Conservation (phyloP, 1,140 invertebrate species). For the Theocolax elegans region DNA sequence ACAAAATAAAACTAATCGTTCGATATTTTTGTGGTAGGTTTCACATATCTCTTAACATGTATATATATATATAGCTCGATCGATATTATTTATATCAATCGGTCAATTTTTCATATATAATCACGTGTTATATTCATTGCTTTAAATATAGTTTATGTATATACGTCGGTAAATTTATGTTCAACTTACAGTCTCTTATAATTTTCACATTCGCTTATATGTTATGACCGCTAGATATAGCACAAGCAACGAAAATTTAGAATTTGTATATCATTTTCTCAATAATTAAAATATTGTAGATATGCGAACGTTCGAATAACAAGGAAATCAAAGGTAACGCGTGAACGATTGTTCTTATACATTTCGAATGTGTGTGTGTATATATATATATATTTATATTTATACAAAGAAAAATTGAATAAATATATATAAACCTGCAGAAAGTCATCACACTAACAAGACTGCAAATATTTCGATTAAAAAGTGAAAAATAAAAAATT, state of each 20-base stretch:
- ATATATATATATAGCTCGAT: constrained; percentile 10
- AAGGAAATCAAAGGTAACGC: too few relatives aligned
- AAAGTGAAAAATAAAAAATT: constrained; percentile 25
- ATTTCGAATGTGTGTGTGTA: too few relatives aligned
- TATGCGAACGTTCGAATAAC: too few relatives aligned
- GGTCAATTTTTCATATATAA: neutral
- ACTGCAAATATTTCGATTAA: neutral
- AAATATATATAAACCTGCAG: too few relatives aligned
- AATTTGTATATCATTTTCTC: neutral
- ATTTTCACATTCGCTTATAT: constrained; percentile 37
- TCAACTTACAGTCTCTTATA: constrained; percentile 48
- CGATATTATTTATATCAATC: neutral
- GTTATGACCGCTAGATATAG: neutral
- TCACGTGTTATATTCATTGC: neutral
- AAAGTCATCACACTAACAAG: neutral
- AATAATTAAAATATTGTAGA: neutral
- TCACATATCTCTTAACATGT: neutral
- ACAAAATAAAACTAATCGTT: too few relatives aligned
- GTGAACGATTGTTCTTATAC: too few relatives aligned
- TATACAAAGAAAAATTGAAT: neutral
- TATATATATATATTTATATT: too few relatives aligned
- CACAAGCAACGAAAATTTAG: too few relatives aligned
- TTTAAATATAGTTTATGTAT: constrained; percentile 11
- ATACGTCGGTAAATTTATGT: constrained; percentile 17
- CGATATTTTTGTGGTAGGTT: too few relatives aligned